phyloP scores from a whole-genome alignment of 2,113 vertebrate species.

The Pelmatolapia mariae region DNA sequence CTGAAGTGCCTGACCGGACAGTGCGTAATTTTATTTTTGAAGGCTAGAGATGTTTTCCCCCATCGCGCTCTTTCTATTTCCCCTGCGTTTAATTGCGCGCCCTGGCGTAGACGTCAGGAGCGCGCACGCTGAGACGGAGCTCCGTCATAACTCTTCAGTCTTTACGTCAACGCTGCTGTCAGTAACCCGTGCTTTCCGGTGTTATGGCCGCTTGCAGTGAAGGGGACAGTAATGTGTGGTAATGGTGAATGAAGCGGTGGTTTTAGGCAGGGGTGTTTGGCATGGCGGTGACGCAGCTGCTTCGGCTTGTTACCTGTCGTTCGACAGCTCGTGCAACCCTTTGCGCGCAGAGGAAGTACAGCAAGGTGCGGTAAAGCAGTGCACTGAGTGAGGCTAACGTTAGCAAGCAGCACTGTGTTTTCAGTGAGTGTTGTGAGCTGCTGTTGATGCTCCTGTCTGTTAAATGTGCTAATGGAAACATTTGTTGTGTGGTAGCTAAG shows the following conservation, averaged over 20 bases:
- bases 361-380: constrained; percentile 57
- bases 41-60: background rate
- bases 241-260: background rate
- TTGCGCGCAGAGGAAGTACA: constrained; percentile 45
- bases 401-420: constrained; percentile 4
- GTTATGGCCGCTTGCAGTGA: constrained; percentile 63
- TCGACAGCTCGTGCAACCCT: background rate
- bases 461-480: background rate
- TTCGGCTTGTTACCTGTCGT: constrained; percentile 13
- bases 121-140: constrained; percentile 22
- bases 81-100: background rate
- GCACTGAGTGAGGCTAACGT: background rate
- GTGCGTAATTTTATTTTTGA: background rate
- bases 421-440: background rate
- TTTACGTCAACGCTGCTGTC: background rate
- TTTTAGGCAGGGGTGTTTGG: background rate
- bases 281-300: constrained; percentile 45
- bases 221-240: background rate
- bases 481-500: background rate
- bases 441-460: background rate
- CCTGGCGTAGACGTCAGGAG: background rate
- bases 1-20: background rate
- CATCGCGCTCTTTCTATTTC: background rate
- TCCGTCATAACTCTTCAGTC: background rate
- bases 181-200: constrained; percentile 46